These are phyloP conservation scores for Physeter macrocephalus DNA, from an alignment of 2,113 vertebrate genomes.

Conservation along the genomic window DNA sequence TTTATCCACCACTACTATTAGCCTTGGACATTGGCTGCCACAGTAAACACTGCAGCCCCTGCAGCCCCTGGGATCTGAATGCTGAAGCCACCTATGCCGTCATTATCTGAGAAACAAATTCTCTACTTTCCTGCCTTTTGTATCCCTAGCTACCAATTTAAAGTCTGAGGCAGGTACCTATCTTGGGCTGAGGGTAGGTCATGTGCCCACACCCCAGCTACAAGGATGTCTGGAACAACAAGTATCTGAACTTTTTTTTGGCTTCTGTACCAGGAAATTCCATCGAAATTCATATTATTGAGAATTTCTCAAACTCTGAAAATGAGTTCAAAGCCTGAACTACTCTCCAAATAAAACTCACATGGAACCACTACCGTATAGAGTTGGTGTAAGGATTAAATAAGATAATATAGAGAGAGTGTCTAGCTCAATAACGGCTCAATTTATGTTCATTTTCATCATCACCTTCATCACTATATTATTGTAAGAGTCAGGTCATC, in stretches of 20 bases:
- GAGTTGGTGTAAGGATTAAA: not conserved
- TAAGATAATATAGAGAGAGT: not conserved
- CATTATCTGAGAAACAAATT: not conserved
- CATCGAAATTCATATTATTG: not conserved
- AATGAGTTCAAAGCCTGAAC: not conserved
- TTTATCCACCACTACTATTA: not conserved
- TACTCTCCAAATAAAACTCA: not conserved
- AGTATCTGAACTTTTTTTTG: not conserved
- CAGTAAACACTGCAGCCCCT: not conserved
- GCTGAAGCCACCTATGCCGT: not conserved
- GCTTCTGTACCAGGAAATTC: not conserved
- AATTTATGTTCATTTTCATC: not conserved
- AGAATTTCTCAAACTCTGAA: not conserved
- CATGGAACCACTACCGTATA: not conserved
- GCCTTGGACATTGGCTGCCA: not conserved
- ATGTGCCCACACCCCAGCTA: not conserved
- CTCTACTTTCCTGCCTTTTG: not conserved
- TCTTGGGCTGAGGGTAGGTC: not conserved
- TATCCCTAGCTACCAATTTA: not conserved
- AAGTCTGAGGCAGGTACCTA: not conserved
- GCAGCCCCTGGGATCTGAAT: not conserved
- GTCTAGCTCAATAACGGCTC: not conserved
- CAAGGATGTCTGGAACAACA: not conserved
- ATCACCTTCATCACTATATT: not conserved
- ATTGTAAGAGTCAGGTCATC: not conserved